These are phyloP conservation scores for Ypsolopha sequella DNA, from an alignment of 2,888 invertebrate genomes.

Conservation along the genomic window DNA sequence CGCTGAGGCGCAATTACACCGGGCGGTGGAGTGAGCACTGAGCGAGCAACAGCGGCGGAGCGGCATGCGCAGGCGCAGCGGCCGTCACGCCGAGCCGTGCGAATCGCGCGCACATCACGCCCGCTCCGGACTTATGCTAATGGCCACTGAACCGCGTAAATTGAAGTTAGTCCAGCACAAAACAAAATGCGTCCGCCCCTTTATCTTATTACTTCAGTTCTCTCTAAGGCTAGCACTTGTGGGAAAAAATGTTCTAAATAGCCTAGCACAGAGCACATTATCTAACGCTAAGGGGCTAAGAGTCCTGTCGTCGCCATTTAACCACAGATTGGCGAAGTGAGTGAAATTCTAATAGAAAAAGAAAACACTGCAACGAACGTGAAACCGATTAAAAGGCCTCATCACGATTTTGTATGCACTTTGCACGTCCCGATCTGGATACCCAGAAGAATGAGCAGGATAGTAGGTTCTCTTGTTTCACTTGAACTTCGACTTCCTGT, in stretches of 20 bases:
- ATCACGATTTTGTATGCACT: conserved; percentile 71
- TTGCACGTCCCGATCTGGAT: conserved; percentile 56
- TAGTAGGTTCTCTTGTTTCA: conserved; percentile 23
- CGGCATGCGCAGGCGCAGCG: conserved; percentile 20
- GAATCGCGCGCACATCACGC: conserved; percentile 62
- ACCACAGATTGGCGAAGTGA: conserved; percentile 50
- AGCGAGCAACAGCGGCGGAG: conserved; percentile 17
- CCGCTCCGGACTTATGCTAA: conserved; percentile 63
- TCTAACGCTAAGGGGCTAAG: conserved; percentile 19
- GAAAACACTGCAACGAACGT: conserved; percentile 62
- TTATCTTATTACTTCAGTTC: conserved; percentile 54
- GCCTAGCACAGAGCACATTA: conserved; percentile 31
- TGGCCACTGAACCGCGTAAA: conserved; percentile 62
- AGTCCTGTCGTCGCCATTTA: conserved; percentile 34
- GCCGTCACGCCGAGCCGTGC: conserved; percentile 17
- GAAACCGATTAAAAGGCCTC: conserved; percentile 69
- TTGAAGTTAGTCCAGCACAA: conserved; percentile 60
- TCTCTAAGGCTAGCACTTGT: not conserved
- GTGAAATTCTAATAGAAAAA: conserved; percentile 67
- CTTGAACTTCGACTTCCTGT: conserved; percentile 49
- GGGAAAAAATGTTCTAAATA: conserved; percentile 33
- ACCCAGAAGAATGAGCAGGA: not conserved
- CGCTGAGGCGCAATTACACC: conserved; percentile 55
- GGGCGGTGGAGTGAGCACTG: conserved; percentile 15
- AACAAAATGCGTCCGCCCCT: conserved; percentile 63